Evolutionary conservation across 2,888 invertebrate species (phyloP).

Genomic region (Xestia ashworthii): DNA sequence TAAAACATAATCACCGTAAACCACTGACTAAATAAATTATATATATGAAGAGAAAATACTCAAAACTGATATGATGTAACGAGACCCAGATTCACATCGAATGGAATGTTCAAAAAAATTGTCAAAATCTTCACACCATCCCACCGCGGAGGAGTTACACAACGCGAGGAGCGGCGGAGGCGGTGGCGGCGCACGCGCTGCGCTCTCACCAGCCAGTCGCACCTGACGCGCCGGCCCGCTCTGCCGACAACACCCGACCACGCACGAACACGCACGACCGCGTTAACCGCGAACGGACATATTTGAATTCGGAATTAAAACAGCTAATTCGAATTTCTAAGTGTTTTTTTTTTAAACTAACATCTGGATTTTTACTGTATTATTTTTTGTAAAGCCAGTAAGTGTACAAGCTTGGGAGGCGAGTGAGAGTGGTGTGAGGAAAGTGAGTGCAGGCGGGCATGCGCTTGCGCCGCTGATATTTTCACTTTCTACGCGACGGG

Average conservation of each 20-base stretch:
- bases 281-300: constrained; percentile 69
- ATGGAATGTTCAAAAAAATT: constrained; percentile 70
- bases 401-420: constrained; percentile 63
- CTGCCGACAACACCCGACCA: constrained; percentile 65
- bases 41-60: constrained; percentile 64
- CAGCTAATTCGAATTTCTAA: constrained; percentile 65
- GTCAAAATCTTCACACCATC: constrained; percentile 71
- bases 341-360: constrained; percentile 41
- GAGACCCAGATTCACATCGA: constrained; percentile 67
- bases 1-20: constrained; percentile 38
- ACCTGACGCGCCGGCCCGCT: constrained; percentile 76
- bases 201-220: constrained; percentile 75
- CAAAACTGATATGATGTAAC: constrained; percentile 68
- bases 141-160: constrained; percentile 69
- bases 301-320: constrained; percentile 70
- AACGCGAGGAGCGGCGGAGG: constrained; percentile 68
- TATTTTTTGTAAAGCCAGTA: constrained; percentile 40
- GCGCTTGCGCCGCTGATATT: constrained; percentile 79
- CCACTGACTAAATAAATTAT: constrained; percentile 43
- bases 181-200: constrained; percentile 34
- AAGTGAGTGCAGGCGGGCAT: constrained; percentile 82
- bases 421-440: constrained; percentile 82
- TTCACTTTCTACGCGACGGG: constrained; percentile 88
- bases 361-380: constrained; percentile 47
- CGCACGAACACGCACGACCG: constrained; percentile 54